Base-by-base conservation (phyloP, 2,113 vertebrate species). In the Sinocyclocheilus rhinocerous region DNA sequence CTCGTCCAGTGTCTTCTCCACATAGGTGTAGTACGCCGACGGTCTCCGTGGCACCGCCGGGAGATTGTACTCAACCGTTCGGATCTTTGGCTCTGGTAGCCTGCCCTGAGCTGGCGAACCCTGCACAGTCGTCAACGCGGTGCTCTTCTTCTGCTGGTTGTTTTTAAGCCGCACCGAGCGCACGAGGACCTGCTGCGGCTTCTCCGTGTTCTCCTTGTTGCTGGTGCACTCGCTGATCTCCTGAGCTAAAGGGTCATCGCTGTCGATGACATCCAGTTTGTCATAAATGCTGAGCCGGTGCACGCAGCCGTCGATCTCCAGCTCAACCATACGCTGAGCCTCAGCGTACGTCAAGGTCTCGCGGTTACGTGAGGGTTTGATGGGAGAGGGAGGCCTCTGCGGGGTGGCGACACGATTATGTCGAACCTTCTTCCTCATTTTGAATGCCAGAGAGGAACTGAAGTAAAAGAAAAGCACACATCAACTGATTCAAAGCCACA, bases 211-310 rank as follows among this genome's bases (percentile, higher is more conserved):
- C 90, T 99, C 98, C 90, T 99, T 99, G 93, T 99, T 99, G 95
- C 98, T 99, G 93, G 98, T 99, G 92, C 98, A 99, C 91, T 99
- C 98, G n/a, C 94, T 96, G 92, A 99, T 96, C 91, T 99, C 98
- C 91, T 99, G 98, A 36, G 98, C 98, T 0, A 96, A 97, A 90
- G 97, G 96, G 92, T 98, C 97, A 24, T 99, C 97, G 18, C 99
- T 98, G 0, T 93, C 69, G 86, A 99, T 97, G 83, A 99, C 93
- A 81, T 99, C 97, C 89, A 99, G 89, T 89, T 97, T 97, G 92
- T 99, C 97, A 22, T 96, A 99, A 89, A 99, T 98, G 92, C 97
- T 98, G 94, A 99, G 96, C 85, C 98, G 92, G 76, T 99, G 97
- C 87, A 99, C 91, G 4, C 97, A 96, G 61, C 98, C 97, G 83